Conservation (phyloP, 2,888 invertebrate species). For the Chaetoderma sp. region DNA sequence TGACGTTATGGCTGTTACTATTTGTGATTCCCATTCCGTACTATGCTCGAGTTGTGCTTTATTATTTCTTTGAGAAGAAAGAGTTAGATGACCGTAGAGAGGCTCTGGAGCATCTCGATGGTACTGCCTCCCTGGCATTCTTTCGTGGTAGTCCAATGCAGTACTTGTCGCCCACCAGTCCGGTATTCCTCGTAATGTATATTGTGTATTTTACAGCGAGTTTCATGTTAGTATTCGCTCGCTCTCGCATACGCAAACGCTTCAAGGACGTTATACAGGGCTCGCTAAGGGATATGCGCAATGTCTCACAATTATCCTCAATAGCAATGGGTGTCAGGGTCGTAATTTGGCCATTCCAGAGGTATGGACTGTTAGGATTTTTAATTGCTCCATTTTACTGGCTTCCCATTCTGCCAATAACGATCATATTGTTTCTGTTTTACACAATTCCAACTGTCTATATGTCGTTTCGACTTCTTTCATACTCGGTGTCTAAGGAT, state of each 20-base stretch:
- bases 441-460: conserved; percentile 64
- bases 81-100: conserved; percentile 48
- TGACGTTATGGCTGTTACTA: conserved; percentile 50
- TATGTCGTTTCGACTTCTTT: conserved; percentile 57
- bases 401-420: conserved; percentile 49
- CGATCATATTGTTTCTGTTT: conserved; percentile 47
- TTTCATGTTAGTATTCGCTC: conserved; percentile 50
- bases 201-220: conserved; percentile 55
- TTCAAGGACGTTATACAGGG: conserved; percentile 50
- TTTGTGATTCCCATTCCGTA: conserved; percentile 59
- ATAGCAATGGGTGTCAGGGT: conserved; percentile 55
- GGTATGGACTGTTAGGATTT: conserved; percentile 58
- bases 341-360: conserved; percentile 61
- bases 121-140: conserved; percentile 46
- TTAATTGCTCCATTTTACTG: conserved; percentile 54
- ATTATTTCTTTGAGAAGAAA: conserved; percentile 59
- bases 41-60: conserved; percentile 58
- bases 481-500: conserved; percentile 44
- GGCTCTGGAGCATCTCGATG: conserved; percentile 38
- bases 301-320: conserved; percentile 57
- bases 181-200: conserved; percentile 59
- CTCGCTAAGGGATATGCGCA: conserved; percentile 59
- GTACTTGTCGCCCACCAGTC: conserved; percentile 59
- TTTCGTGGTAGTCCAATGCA: conserved; percentile 59
- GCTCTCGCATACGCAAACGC: conserved; percentile 37